phyloP scores from a whole-genome alignment of 2,888 invertebrate species.

The Ernsta delagoae region DNA sequence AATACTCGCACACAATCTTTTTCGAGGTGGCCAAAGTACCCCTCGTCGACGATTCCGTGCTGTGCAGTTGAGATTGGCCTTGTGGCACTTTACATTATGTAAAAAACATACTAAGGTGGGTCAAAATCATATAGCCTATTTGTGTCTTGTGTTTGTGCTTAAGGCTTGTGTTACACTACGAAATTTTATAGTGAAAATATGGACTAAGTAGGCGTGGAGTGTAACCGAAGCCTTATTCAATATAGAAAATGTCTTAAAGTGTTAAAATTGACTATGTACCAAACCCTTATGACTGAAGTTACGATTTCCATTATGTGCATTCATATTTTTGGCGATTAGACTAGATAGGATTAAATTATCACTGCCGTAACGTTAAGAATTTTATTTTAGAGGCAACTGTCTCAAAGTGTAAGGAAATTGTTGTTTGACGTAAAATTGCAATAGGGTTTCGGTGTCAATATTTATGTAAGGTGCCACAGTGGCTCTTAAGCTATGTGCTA shows the following conservation, averaged over 20 bases:
- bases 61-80: constrained; percentile 64
- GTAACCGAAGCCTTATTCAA: constrained; percentile 17
- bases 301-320: not conserved
- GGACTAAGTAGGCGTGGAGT: constrained; percentile 6
- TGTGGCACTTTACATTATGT: constrained; percentile 62
- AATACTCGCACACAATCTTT: constrained; percentile 97
- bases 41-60: constrained; percentile 72
- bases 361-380: constrained; percentile 21
- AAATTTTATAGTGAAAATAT: constrained; percentile 6
- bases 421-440: constrained; percentile 22
- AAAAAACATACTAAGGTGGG: constrained; percentile 65
- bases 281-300: constrained; percentile 14
- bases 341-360: constrained; percentile 14
- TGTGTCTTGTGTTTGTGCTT: constrained; percentile 23
- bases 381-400: constrained; percentile 8
- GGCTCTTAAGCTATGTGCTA: constrained; percentile 44
- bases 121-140: constrained; percentile 54
- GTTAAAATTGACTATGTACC: constrained; percentile 12
- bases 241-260: constrained; percentile 8
- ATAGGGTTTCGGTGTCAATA: constrained; percentile 28
- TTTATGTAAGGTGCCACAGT: constrained; percentile 63
- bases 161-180: constrained; percentile 18
- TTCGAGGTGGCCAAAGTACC: constrained; percentile 96
- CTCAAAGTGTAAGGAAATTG: constrained; percentile 13
- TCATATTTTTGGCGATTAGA: constrained; percentile 1